These are phyloP conservation scores for Seladonia tumulorum DNA, from an alignment of 2,888 invertebrate genomes.

Conservation along the genomic window DNA sequence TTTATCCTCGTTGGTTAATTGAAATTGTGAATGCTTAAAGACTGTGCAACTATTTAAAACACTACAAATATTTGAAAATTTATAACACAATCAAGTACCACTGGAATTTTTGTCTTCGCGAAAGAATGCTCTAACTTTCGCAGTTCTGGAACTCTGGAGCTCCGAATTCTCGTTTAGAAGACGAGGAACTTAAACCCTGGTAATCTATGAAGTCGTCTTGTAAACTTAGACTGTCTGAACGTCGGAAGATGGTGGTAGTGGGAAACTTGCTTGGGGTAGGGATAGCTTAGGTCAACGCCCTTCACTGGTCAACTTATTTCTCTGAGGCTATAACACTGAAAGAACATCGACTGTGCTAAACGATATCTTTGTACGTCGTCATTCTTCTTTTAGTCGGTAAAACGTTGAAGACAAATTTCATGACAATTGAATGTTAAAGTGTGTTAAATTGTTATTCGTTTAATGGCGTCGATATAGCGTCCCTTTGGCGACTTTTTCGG, in stretches of 20 bases:
- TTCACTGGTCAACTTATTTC: not conserved
- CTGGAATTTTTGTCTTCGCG: not conserved
- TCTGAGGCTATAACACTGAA: not conserved
- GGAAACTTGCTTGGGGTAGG: not conserved
- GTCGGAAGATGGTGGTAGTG: not conserved
- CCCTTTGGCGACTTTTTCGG: conserved; percentile 2
- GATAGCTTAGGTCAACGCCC: not conserved
- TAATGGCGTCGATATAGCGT: not conserved
- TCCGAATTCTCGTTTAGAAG: not conserved
- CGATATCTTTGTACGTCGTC: not conserved
- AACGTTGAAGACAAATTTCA: not conserved
- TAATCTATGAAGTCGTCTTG: conserved; percentile 3
- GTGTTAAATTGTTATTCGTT: not conserved
- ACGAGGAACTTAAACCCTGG: not conserved
- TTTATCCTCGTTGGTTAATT: too few relatives aligned
- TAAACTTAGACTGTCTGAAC: conserved; percentile 1
- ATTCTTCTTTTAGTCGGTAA: not conserved
- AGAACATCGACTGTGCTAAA: not conserved
- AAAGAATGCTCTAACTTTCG: not conserved
- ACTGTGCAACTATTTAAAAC: not conserved
- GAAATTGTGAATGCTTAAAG: too few relatives aligned
- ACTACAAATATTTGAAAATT: not conserved
- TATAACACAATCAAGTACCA: too few relatives aligned
- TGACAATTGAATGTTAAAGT: not conserved
- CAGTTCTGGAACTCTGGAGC: not conserved